phyloP scores from a whole-genome alignment of 1,140 invertebrate species.

The Oreohelix idahoensis region DNA sequence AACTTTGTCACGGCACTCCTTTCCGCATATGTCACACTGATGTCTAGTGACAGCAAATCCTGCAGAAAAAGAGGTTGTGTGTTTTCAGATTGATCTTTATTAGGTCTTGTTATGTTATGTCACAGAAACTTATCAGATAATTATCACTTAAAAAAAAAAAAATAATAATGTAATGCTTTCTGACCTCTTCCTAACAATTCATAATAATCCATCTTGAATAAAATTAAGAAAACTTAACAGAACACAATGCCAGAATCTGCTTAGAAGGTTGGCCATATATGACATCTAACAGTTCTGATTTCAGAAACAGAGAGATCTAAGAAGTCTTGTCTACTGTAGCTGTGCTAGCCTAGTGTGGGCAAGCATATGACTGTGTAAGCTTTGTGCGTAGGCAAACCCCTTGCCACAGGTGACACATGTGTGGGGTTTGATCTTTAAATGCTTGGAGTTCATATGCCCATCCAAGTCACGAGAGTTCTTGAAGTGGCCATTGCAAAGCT shows the following conservation, averaged over 20 bases:
- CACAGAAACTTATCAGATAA: background rate
- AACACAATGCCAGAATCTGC: too few species aligned
- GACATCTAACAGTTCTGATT: too few species aligned
- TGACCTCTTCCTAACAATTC: too few species aligned
- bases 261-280: too few species aligned
- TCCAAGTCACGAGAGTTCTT: conserved; percentile 33
- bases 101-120: background rate
- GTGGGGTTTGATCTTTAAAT: conserved; percentile 31
- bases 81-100: background rate
- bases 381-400: conserved; percentile 32
- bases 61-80: conserved; percentile 16
- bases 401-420: conserved; percentile 24
- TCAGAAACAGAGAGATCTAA: too few species aligned
- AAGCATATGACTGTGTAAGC: conserved; percentile 28
- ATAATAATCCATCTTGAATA: too few species aligned
- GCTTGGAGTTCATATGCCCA: conserved; percentile 24
- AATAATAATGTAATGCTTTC: too few species aligned
- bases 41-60: conserved; percentile 17
- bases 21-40: conserved; percentile 28
- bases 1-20: conserved; percentile 31
- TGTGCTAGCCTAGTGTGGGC: conserved; percentile 1
- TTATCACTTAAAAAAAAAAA: background rate
- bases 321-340: background rate
- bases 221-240: too few species aligned
- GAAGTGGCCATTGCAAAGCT: conserved; percentile 27